Conservation (phyloP, 1,140 invertebrate genomes). For the Anastrepha obliqua region DNA sequence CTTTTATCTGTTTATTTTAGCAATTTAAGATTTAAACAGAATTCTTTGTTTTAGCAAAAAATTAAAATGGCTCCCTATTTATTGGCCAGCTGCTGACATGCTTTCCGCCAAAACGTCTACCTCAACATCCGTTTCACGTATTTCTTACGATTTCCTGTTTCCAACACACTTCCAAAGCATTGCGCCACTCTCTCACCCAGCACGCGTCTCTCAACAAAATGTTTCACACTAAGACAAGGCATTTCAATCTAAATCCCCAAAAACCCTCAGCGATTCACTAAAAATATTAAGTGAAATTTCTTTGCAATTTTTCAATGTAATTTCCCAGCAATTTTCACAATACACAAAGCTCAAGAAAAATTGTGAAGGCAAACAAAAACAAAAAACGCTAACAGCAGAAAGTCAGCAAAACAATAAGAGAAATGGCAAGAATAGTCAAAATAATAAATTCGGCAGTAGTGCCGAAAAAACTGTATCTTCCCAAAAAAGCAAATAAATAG, state of each 20-base stretch:
- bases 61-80: no score
- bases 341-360: neutral
- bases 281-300: constrained; percentile 48
- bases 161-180: neutral
- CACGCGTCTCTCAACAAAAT: neutral
- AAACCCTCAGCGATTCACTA: neutral
- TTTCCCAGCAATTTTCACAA: constrained; percentile 4
- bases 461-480: neutral
- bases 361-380: neutral
- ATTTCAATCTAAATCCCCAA: constrained; percentile 39
- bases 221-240: neutral
- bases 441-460: neutral
- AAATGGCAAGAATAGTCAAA: neutral
- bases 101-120: neutral
- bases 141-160: neutral
- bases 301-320: constrained; percentile 50
- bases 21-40: no score
- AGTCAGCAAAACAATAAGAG: constrained; percentile 17
- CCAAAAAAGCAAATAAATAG: neutral
- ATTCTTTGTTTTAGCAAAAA: no score
- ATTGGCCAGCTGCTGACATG: neutral
- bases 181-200: neutral
- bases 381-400: neutral
- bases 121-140: constrained; percentile 16
- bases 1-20: no score